Base-by-base conservation (phyloP, 2,888 invertebrate genomes). In the Ommatoiulus sabulosus region DNA sequence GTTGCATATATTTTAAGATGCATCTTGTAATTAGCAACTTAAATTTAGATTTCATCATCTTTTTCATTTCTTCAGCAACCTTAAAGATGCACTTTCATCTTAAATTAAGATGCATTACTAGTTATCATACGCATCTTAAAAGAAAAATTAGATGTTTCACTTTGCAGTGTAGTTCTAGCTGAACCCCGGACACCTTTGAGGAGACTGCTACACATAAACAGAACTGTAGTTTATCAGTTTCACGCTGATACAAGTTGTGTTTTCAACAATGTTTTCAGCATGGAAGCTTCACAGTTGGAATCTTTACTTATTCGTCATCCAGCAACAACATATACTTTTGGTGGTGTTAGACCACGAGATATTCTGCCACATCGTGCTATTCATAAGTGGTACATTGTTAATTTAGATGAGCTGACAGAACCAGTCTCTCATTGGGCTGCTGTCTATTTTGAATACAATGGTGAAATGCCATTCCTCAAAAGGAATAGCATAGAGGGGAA, bases 121-220 rank as follows among this genome's bases (percentile, higher is more conserved):
- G 80, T 80, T 80, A 35, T 24, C 35, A 80, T 15, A 24, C 35
- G 80, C 80, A 80, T 80, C 24, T 80, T 7, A 35, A 35, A 80
- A 3, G 12, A 24, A 10, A 80, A 24, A 24, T 80, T 35, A 80
- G 80, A 80, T 80, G 80, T 80, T 80, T 80, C 80, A 80, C 12
- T 80, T 80, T 80, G 24, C 80, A 80, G 80, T 80, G 80, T 80
- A 80, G 5, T 46, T 46, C 46, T 46, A n/a, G n/a, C n/a, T n/a
- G n/a, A n/a, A n/a, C n/a, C n/a, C n/a, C n/a, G n/a, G n/a, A n/a
- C n/a, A n/a, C n/a, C n/a, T n/a, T n/a, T n/a, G n/a, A n/a, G n/a
- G n/a, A n/a, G n/a, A n/a, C n/a, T n/a, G n/a, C n/a, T n/a, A n/a
- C n/a, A n/a, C n/a, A n/a, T n/a, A n/a, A n/a, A n/a, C n/a, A n/a